A percentile compares a stretch with the other conserved stretches of the same genome.
Evolutionary conservation across 30 jellyfish, hydroid and myxozoan genomes (phyloP).

Genomic region (Morbakka virulenta): DNA sequence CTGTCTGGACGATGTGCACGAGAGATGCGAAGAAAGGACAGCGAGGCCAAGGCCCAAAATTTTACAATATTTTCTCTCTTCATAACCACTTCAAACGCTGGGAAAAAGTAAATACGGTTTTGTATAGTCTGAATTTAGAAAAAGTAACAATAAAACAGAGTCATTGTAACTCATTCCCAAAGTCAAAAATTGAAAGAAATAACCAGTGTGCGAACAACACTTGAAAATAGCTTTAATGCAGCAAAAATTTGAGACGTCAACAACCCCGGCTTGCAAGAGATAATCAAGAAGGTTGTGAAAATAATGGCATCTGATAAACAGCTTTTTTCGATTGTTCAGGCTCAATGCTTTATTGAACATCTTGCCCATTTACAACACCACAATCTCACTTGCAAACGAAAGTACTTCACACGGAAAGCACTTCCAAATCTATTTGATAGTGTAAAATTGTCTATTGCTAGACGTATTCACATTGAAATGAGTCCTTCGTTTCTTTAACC

Average conservation of each 20-base stretch:
- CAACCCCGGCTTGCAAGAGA: slow-evolving; percentile 27
- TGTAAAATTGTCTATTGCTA: slow-evolving; percentile 28
- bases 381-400: slow-evolving; percentile 36
- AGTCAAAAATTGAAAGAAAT: slow-evolving; percentile 31
- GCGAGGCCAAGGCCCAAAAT: slow-evolving; percentile 41
- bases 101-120: slow-evolving; percentile 20
- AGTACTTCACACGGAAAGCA: slow-evolving; percentile 24
- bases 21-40: slow-evolving; percentile 45
- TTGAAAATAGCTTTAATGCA: slow-evolving; percentile 14
- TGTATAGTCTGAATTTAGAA: slow-evolving; percentile 15
- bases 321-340: slow-evolving; percentile 50
- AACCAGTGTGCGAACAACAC: slow-evolving; percentile 23
- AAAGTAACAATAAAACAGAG: slow-evolving; percentile 5
- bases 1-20: slow-evolving; percentile 32
- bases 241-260: slow-evolving; percentile 38
- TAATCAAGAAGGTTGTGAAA: slow-evolving; percentile 15
- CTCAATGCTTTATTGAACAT: slow-evolving; percentile 44
- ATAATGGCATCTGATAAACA: slow-evolving; percentile 64
- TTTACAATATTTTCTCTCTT: slow-evolving; percentile 54
- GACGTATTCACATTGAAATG: slow-evolving; percentile 68
- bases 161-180: slow-evolving; percentile 22
- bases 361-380: slow-evolving; percentile 53
- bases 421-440: slow-evolving; percentile 33
- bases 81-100: slow-evolving; percentile 49
- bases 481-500: slow-evolving; percentile 50